Evolutionary conservation across 2,888 invertebrate genomes (phyloP), one percentile per base, ranked within the genome.

Genomic region (Monoplex corrugatus): DNA sequence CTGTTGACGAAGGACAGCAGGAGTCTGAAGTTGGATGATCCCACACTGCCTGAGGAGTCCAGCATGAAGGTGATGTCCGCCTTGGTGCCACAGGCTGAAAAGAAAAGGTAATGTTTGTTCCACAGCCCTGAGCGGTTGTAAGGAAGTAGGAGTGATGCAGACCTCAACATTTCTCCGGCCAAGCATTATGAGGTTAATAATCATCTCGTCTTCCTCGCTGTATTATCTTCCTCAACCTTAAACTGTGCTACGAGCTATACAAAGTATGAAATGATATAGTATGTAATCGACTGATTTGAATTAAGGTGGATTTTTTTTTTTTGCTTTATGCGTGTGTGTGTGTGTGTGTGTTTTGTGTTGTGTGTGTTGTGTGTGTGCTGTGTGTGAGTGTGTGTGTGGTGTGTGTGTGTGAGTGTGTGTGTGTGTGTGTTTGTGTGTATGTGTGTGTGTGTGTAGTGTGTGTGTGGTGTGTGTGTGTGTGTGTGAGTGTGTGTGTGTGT

Each of bases 21-120:
- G 75, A 93, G 93, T 40, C 93, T 91, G 92, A 94, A 94, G 87
- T 94, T 93, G 72, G 92, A 89, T 86, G 91, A 89, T 10, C 94
- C 94, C 80, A 94, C 93, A 89, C 94, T 94, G 84, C 94, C 95
- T n/a, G 94, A 94, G 5, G 94, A 93, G 91, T 95, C 95, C 68
- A 95, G 90, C 63, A 95, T 91, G 91, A 95, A 95, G 43, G 92
- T 93, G 32, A 95, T 93, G 90, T 95, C 95, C 0, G 94, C 94
- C 75, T 92, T 91, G 38, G 93, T 92, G 23, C 92, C 91, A 90
- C 95, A 95, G 43, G 82, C 93, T 92, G 91, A 80, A 16, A 32
- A 50, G 6, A 86, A 86, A n/a, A n/a, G n/a, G n/a, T n/a, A n/a
- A n/a, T n/a, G n/a, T n/a, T n/a, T n/a, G n/a, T n/a, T n/a, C n/a